Evolutionary conservation across 2,113 vertebrate species (phyloP), one percentile per base, ranked within the genome.

Genomic region (Malaclemys terrapin): DNA sequence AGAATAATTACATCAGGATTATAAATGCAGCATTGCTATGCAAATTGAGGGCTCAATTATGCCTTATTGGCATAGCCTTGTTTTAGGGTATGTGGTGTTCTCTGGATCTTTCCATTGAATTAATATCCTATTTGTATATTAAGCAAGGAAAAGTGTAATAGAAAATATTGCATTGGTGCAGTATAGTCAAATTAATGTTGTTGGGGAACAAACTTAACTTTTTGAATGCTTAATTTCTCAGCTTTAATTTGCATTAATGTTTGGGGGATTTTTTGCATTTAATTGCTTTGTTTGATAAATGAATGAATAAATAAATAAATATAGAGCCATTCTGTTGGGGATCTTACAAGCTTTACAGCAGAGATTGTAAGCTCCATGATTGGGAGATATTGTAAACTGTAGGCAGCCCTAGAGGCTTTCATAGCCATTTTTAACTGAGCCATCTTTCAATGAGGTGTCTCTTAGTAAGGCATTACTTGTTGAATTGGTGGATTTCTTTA

Each of bases 281-380:
- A 35, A 62, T 62, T 76, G 5, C 29, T 90, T 65, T 87, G 5
- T 3, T 78, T 4, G 2, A 56, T 84, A 7, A 3, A 8, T 50
- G 16, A 84, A 38, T n/a, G n/a, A 38, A 38, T 59, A 80, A 65
- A 84, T 75, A 80, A 65, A 84, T 45, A 75, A 56, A 31, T 86
- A 27, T 38, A 89, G 22, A 84, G 57, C 27, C 57, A 59, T 59
- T 59, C 29, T 12, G 57, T 90, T 8, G 72, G 12, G 11, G 27
- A 38, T 59, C 80, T 84, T 59, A 17, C 82, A 69, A 78, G 50
- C 38, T 20, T 1, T 47, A 57, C 17, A 72, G 45, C 69, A 85
- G 65, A 81, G 0, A 49, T 19, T 10, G 19, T 12, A 5, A 6
- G 0, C 20, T 79, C 50, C 35, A 72, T 82, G 13, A 6, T 5